A percentile compares a stretch with the other conserved stretches of the same genome.
These are phyloP conservation scores for Micronycteris hirsuta DNA, from an alignment of 2,113 vertebrate genomes.

Conservation along the genomic window DNA sequence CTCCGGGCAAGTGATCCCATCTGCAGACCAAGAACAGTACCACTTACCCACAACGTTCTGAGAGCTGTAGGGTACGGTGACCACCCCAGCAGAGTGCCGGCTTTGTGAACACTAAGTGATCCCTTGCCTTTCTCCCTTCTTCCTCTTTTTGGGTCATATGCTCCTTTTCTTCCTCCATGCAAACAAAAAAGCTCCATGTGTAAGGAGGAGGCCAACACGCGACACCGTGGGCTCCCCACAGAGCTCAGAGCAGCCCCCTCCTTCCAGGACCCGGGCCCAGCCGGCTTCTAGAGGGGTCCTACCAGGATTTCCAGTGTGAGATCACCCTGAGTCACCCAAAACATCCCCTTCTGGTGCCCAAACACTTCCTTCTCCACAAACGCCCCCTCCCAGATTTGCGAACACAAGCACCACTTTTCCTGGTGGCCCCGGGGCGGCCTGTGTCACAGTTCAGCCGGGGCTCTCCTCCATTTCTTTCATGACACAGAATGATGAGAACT, in stretches of 20 bases:
- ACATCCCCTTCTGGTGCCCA: not conserved
- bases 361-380: not conserved
- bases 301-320: not conserved
- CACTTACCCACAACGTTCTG: too few relatives aligned
- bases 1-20: not conserved
- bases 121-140: not conserved
- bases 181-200: not conserved
- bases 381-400: not conserved
- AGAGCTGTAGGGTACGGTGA: accelerated
- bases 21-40: not conserved
- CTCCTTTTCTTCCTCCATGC: not conserved
- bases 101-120: not conserved
- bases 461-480: not conserved
- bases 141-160: not conserved
- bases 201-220: accelerated
- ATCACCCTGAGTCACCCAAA: not conserved
- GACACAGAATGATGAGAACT: not conserved
- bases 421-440: not conserved
- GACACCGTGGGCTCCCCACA: accelerated
- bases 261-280: not conserved
- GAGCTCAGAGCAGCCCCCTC: accelerated
- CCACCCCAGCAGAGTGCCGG: not conserved
- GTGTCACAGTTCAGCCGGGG: not conserved
- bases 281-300: accelerated
- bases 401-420: not conserved